Percentiles rank a stretch among this genome's conserved stretches.
phyloP scores from a whole-genome alignment of 2,113 vertebrate species.

The Bubo blakistoni region DNA sequence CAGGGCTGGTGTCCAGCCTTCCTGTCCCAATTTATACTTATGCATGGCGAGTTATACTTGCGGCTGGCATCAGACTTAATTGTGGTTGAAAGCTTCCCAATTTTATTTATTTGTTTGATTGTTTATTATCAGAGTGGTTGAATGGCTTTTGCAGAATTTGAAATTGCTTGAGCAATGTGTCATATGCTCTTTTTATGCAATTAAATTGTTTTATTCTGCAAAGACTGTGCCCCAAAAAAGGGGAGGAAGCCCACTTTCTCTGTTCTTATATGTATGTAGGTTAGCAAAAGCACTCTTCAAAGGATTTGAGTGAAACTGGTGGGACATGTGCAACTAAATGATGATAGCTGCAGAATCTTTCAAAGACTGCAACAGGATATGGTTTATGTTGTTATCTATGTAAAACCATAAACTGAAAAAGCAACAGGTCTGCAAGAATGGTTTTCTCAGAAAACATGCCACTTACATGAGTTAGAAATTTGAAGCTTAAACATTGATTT shows the following conservation, averaged over 20 bases:
- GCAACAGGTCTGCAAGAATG: neutral
- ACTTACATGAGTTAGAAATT: neutral
- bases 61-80: neutral
- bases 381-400: neutral
- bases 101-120: neutral
- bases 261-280: neutral
- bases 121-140: neutral
- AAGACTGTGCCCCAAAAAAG: neutral
- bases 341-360: neutral
- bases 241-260: neutral
- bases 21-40: neutral
- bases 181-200: neutral
- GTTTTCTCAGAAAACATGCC: neutral
- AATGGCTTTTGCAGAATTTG: neutral
- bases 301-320: neutral
- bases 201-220: neutral
- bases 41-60: neutral
- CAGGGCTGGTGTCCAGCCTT: neutral
- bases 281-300: conserved; percentile 29
- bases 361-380: conserved; percentile 52
- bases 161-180: neutral
- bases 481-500: neutral
- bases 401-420: neutral
- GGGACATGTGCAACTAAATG: neutral
- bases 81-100: neutral